Base-by-base conservation (phyloP, 1,140 invertebrate species). In the Melipona quadrifasciata region DNA sequence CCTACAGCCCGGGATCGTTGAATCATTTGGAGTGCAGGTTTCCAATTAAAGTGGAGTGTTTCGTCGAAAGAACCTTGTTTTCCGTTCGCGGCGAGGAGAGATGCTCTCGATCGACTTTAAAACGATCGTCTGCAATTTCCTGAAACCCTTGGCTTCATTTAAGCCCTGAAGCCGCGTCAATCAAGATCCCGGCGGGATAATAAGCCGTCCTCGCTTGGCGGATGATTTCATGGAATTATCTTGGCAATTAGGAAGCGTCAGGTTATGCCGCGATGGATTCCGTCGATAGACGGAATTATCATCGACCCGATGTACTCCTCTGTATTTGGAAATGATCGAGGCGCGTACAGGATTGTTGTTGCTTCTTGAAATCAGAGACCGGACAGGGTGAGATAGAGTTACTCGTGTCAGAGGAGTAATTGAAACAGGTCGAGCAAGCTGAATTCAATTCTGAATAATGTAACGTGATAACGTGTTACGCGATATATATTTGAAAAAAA, bases 191-290 rank as follows among this genome's bases (percentile, higher is more conserved):
- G 11, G 21, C 34, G 39, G 24, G 75, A 79, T 71, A 71, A 78
- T 83, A 70, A 84, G 67, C 65, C 67, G 21, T 47, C 39, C 39
- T 8, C 21, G n/a, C 3, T 47, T n/a, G 39, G 51, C 21, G 47
- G 27, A 68, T 76, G 53, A 76, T 82, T 82, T 68, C 80, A 21
- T 21, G 47, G 27, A 68, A 64, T 76, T 82, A 82, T 82, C 61
- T 16, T 19, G 16, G 53, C 71, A 82, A 82, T 82, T 75, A 75
- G 72, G 31, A 51, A 67, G 55, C 72, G 80, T 82, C 71, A 67
- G 61, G n/a, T 8, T n/a, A 6, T 27, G 39, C 3, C 21, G 1
- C 21, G 75, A 68, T 77, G n/a, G n/a, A 85, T 17, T 47, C 39
- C 39, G 65, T 71, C 47, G 39, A 82, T 68, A 24, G 19, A 55